Evolutionary conservation across 2,888 invertebrate genomes (phyloP).

Genomic region (Nephrotoma flavescens): DNA sequence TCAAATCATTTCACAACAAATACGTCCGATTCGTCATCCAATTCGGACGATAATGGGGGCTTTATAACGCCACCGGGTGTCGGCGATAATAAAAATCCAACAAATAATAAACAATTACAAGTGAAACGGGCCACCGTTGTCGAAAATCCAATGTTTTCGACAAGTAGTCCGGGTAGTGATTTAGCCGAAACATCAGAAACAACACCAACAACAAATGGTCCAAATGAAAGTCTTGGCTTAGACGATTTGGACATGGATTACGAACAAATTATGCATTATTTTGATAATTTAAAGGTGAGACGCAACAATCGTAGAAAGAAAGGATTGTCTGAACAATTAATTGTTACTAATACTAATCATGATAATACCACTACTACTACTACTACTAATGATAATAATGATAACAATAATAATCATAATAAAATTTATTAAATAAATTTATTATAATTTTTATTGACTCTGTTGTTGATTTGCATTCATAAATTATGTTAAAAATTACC

Average conservation of each 20-base stretch:
- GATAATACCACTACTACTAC: background rate
- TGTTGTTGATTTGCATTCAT: background rate
- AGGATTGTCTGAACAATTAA: conserved; percentile 1
- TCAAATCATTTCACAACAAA: conserved; percentile 12
- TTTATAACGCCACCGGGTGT: conserved; percentile 18
- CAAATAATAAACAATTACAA: conserved; percentile 23
- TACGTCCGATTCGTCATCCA: background rate
- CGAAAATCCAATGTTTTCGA: conserved; percentile 77
- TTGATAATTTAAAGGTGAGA: conserved; percentile 87
- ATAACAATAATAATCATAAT: background rate
- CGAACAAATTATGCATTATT: conserved; percentile 95
- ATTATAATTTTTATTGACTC: background rate
- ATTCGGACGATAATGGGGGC: conserved; percentile 20
- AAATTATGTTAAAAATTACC: background rate
- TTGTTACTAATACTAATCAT: background rate
- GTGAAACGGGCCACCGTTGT: conserved; percentile 75
- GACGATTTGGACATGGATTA: conserved; percentile 91
- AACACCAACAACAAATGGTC: conserved; percentile 17
- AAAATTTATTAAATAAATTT: background rate
- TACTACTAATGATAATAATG: background rate
- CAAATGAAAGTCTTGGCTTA: conserved; percentile 50
- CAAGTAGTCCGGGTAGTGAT: conserved; percentile 33
- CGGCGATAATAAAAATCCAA: conserved; percentile 13
- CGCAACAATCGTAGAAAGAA: conserved; percentile 1
- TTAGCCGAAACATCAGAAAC: conserved; percentile 12